Base-by-base conservation (phyloP, 2,113 vertebrate genomes). In the Tautogolabrus adspersus region DNA sequence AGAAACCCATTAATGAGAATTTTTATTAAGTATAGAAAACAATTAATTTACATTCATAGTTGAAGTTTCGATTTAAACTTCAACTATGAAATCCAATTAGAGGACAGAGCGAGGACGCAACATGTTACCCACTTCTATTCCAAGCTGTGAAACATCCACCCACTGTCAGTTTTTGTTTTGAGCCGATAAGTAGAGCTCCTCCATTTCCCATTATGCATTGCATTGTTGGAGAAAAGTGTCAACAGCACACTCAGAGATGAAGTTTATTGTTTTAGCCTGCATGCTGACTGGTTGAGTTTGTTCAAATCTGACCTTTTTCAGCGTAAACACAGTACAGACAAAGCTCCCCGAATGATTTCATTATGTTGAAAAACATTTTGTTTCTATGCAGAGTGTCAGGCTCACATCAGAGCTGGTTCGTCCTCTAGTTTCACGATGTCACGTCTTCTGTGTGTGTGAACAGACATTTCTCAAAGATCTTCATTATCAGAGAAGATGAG, bases 221-320 rank as follows among this genome's bases (percentile, higher is more conserved):
- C 59, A 56, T 49, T 75, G 62, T 66, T 42, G 61, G 62, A 51
- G 21, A 66, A 42, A 11, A 15, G 21, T 66, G 63, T 75, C 63
- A 59, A 60, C 55, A 59, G 63, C 26, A 12, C 30, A 58, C 62
- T 65, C 40, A n/a, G 22, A 57, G 19, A 57, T 38, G 16, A 47
- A 58, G 66, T 6, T 10, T 37, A 11, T 74, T 55, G 30, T 44
- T 64, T 58, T 23, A 38, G 26, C 38, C 8, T 34, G 12, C 2
- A 13, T 8, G 30, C 10, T 58, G 26, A 38, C 4, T 51, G 13
- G 46, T 16, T 15, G 46, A 47, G 46, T 16, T 30, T 23, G 12
- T 30, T 47, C 13, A 47, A 3, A 15, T 47, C 16, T 42, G 21
- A 60, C 16, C 60, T 46, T 46, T 46, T 22, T 8, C 22, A 30